Percentiles rank a stretch among this genome's conserved stretches.
Conservation (phyloP, 2,888 invertebrate genomes). For the Drosophila longiperda region DNA sequence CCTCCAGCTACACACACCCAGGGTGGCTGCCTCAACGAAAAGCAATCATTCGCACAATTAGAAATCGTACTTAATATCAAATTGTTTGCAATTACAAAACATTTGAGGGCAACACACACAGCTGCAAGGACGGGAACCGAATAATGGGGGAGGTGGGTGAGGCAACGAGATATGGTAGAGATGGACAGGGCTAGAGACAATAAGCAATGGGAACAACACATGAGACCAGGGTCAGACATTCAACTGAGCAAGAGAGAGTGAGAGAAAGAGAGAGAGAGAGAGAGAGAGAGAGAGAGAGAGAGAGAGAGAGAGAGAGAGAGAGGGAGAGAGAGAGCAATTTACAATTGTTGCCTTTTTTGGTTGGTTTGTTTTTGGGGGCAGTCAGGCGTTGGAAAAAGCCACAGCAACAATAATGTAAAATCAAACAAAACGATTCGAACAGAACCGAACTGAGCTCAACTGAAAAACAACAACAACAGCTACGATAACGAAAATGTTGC, state of each 20-base stretch:
- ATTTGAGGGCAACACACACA: conserved; percentile 57
- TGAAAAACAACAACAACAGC: conserved; percentile 31
- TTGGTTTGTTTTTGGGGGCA: conserved; percentile 26
- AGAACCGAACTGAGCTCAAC: conserved; percentile 22
- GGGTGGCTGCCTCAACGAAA: conserved; percentile 47
- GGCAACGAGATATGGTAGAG: not conserved
- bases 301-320: no score
- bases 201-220: conserved; percentile 44
- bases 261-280: not conserved
- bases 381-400: conserved; percentile 42
- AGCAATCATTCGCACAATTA: conserved; percentile 77
- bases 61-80: conserved; percentile 77
- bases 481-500: conserved; percentile 59
- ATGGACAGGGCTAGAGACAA: conserved; percentile 24
- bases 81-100: conserved; percentile 76
- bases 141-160: not conserved
- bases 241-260: not conserved
- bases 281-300: not conserved
- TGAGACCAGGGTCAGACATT: conserved; percentile 50
- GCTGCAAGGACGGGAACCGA: conserved; percentile 13
- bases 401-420: conserved; percentile 56
- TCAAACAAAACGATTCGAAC: conserved; percentile 51
- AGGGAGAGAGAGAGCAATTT: conserved; percentile 26
- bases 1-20: conserved; percentile 8
- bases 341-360: conserved; percentile 48